Evolutionary conservation across 1,140 invertebrate genomes (phyloP), one percentile per base, ranked within the genome.

Genomic region (Aphelenchoides avenae): DNA sequence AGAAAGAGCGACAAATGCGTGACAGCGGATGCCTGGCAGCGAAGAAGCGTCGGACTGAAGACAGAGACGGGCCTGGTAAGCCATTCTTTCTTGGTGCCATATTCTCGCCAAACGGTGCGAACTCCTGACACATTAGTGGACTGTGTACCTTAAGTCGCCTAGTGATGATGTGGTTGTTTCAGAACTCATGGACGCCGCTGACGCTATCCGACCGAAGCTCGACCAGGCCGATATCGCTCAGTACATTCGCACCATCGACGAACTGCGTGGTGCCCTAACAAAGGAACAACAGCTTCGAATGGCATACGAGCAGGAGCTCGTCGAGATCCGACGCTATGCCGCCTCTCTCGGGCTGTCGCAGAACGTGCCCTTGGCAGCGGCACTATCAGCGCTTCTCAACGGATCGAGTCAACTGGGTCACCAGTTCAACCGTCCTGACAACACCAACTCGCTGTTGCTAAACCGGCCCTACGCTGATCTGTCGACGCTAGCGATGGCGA

Each of bases 1-100:
- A 97, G 79, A 96, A 95, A 78, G 89, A 87, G 3, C 85, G 88
- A 75, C 81, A 96, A 41, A 3, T 67, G 34, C 53, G 73, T 26
- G 67, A 62, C 36, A 65, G 67, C 41, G 33, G 43, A 18, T 20
- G 26, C 9, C 40, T 61, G 13, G 46, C 30, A 31, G 15, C 44
- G 13, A 64, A 64, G 26, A 52, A 41, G n/a, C 52, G 61, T 2
- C 47, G 46, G 20, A n/a, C n/a, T n/a, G n/a, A n/a, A n/a, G n/a
- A n/a, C n/a, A n/a, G n/a, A n/a, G n/a, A n/a, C n/a, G n/a, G n/a
- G n/a, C n/a, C n/a, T n/a, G n/a, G n/a, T n/a, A n/a, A n/a, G n/a
- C n/a, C n/a, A n/a, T n/a, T n/a, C n/a, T n/a, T n/a, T n/a, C n/a
- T n/a, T n/a, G n/a, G n/a, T n/a, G n/a, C n/a, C n/a, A n/a, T n/a